A percentile compares a stretch with the other conserved stretches of the same genome.
phyloP scores from a whole-genome alignment of 2,797 vertebrate genomes.

The Spinibarbus caldwelli region DNA sequence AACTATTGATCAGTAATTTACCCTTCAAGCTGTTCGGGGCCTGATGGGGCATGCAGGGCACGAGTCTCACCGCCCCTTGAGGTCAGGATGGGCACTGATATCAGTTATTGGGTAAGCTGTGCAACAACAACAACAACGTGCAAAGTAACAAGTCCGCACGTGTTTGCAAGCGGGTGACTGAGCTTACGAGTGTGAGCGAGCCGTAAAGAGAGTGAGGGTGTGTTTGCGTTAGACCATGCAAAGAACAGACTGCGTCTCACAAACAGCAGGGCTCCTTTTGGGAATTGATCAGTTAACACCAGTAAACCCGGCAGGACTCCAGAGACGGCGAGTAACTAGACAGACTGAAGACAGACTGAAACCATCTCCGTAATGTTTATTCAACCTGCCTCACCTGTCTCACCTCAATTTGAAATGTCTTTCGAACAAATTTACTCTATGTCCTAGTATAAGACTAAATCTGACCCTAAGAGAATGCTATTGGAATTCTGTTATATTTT shows the following conservation, averaged over 20 bases:
- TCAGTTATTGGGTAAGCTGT: conserved; percentile 12
- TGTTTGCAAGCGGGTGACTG: conserved; percentile 21
- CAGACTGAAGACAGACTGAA: too few relatives aligned
- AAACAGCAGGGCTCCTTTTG: conserved; percentile 51
- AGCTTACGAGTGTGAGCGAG: not conserved
- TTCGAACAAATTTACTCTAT: not conserved
- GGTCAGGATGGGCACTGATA: conserved; percentile 27
- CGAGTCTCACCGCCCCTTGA: conserved; percentile 30
- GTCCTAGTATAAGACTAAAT: not conserved
- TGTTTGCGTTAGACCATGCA: conserved; percentile 29
- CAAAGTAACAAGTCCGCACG: not conserved
- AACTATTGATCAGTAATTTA: conserved; percentile 54
- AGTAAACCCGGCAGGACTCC: conserved; percentile 56
- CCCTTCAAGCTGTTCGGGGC: conserved; percentile 33
- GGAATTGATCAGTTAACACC: conserved; percentile 58
- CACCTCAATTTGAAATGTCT: not conserved
- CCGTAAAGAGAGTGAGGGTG: conserved; percentile 33
- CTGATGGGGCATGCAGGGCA: conserved; percentile 27
- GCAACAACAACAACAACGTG: conserved; percentile 16
- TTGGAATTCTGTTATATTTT: not conserved
- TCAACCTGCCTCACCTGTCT: conserved; percentile 37
- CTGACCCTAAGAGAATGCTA: not conserved
- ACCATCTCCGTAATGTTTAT: conserved; percentile 44
- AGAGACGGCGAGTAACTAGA: conserved; percentile 21
- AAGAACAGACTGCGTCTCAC: conserved; percentile 43